Evolutionary conservation across 2,888 invertebrate species (phyloP), one percentile per base, ranked within the genome.

Genomic region (Ormia ochracea): DNA sequence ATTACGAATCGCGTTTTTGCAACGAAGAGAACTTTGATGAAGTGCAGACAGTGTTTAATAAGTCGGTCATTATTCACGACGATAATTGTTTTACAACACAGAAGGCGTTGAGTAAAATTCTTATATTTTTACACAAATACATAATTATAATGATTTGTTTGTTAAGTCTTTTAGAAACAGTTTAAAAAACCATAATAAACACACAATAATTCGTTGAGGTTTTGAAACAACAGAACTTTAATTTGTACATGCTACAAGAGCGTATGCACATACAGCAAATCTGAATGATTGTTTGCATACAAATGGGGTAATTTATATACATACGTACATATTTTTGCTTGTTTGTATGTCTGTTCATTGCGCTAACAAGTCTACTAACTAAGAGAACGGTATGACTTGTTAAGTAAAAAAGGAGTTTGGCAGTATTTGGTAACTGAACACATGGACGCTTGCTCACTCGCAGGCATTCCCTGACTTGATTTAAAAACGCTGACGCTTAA

Each of bases 111-210:
- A 43, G 33, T 31, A 74, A 63, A 21, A 10, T 54, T 26, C n/a
- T 36, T 41, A 58, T 58, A 31, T 17, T 41, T 43, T 48, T 38
- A 58, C 48, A 65, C 50, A 41, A 41, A 41, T 41, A 58, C 41
- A 74, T 66, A 66, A 66, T 80, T 80, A 68, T 76, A 73, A 80
- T 80, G 80, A 80, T 80, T 76, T 80, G 76, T 72, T 73, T 58
- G 74, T 59, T 66, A 5, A 65, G 36, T 26, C 17, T 70, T 65
- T 74, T 50, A 45, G 54, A 81, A 81, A 78, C 74, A 74, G 81
- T 81, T 81, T 81, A 81, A 81, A 81, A 81, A 78, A 74, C 74
- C 78, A 81, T 81, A 81, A 81, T 61, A 77, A 78, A 78, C 81
- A 81, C 81, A 81, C 81, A 78, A 81, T 81, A 78, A 78, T 76